Evolutionary conservation across 2,113 vertebrate genomes (phyloP), one percentile per base, ranked within the genome.

Genomic region (Nannospalax galili): DNA sequence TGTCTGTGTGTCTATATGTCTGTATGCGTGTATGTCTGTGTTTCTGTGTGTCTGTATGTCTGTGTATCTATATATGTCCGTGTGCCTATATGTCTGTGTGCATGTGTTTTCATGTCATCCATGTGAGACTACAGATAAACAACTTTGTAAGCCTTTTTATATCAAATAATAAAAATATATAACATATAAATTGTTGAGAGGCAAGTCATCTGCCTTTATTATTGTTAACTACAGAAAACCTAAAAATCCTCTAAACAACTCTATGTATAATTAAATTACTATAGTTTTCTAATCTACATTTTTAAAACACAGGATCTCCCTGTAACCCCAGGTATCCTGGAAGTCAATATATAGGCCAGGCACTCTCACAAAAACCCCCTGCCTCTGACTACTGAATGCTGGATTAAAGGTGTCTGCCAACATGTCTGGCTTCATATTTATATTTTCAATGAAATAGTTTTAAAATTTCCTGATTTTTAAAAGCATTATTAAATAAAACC

Each of bases 401-500:
- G 48, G 48, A 52, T 52, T 52, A 52, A 52, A 52, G 48, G 48
- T 11, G 11, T 52, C 6, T 52, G 48, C 48, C 48, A 52, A 6
- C 11, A 52, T 7, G 48, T 11, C 48, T 52, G 48, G 11, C 48
- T 52, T 52, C 11, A 52, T n/a, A n/a, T n/a, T n/a, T n/a, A n/a
- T n/a, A n/a, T n/a, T n/a, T n/a, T n/a, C n/a, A 52, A 52, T 52
- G 48, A 52, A 52, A 52, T 52, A 52, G 6, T 52, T 52, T 52
- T 11, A 52, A 52, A 52, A 52, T 11, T 52, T 52, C 6, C 48
- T 52, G 48, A 52, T 52, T 52, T 52, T 52, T 52, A n/a, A n/a
- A n/a, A n/a, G n/a, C n/a, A n/a, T n/a, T n/a, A n/a, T n/a, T n/a
- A 15, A 74, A 82, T 93, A 84, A 84, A 84, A 69, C 88, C 37